Conservation (phyloP, 2,113 vertebrate species). For the Brienomyrus longianalis region DNA sequence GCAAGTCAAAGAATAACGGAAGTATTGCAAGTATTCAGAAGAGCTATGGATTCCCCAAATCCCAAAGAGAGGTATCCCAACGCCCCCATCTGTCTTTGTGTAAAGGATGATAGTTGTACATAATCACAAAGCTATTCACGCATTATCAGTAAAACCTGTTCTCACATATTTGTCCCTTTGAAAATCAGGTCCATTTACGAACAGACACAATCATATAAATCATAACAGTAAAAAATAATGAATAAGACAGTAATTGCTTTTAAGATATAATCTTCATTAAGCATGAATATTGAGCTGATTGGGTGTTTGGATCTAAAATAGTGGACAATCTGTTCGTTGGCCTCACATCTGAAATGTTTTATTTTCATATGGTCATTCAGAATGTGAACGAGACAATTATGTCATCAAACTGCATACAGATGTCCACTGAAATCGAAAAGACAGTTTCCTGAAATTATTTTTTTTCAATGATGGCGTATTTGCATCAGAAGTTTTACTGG, state of each 20-base stretch:
- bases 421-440: constrained; percentile 6
- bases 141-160: not conserved
- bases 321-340: not conserved
- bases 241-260: constrained; percentile 68
- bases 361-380: constrained; percentile 9
- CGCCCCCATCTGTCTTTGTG: not conserved
- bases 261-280: constrained; percentile 68
- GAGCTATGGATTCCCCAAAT: not conserved
- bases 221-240: constrained; percentile 61
- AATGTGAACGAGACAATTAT: constrained; percentile 25
- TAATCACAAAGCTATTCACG: constrained; percentile 18
- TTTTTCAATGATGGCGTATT: not conserved
- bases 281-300: constrained; percentile 59
- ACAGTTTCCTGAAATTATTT: not conserved
- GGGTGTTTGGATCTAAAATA: constrained; percentile 37
- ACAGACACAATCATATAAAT: constrained; percentile 65
- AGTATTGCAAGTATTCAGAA: not conserved
- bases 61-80: not conserved
- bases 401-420: constrained; percentile 14
- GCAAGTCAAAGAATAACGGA: not conserved
- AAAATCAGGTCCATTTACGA: constrained; percentile 21
- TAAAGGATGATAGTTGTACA: not conserved
- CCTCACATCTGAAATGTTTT: not conserved
- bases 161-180: constrained; percentile 3
- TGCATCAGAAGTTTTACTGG: not conserved